Evolutionary conservation across 2,113 vertebrate genomes (phyloP).

Genomic region (Erythrolamprus reginae): DNA sequence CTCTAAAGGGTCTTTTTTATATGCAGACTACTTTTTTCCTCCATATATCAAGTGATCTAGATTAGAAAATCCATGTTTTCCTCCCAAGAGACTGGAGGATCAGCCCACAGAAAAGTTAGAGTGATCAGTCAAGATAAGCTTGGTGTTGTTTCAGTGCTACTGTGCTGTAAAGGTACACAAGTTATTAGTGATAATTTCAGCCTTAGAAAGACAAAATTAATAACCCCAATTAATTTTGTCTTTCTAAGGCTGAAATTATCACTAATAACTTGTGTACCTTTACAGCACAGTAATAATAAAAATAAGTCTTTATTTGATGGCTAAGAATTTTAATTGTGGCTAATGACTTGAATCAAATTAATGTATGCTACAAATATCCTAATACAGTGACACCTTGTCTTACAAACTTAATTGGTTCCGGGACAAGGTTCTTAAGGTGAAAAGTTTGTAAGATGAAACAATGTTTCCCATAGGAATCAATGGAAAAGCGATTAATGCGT

Average conservation of each 20-base stretch:
- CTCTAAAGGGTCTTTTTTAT: not conserved
- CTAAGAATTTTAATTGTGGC: no score
- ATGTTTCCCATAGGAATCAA: no score
- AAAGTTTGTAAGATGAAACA: no score
- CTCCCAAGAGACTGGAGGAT: not conserved
- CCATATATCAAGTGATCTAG: not conserved
- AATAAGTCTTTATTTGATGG: no score
- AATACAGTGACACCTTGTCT: no score
- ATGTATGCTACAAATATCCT: not conserved
- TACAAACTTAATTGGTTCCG: no score
- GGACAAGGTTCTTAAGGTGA: no score
- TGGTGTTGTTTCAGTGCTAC: not conserved
- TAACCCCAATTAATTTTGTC: no score
- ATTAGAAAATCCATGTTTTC: not conserved
- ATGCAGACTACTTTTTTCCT: not conserved
- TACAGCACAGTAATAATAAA: not conserved
- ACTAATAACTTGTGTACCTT: not conserved
- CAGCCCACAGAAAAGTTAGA: not conserved
- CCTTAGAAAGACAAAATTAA: not conserved
- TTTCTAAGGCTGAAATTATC: not conserved
- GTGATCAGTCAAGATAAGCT: not conserved
- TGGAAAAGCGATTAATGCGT: no score
- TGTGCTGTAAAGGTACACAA: not conserved
- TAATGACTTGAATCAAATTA: not conserved
- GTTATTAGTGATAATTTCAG: not conserved